phyloP scores from a whole-genome alignment of 2,888 invertebrate genomes.

The Arge pagana region DNA sequence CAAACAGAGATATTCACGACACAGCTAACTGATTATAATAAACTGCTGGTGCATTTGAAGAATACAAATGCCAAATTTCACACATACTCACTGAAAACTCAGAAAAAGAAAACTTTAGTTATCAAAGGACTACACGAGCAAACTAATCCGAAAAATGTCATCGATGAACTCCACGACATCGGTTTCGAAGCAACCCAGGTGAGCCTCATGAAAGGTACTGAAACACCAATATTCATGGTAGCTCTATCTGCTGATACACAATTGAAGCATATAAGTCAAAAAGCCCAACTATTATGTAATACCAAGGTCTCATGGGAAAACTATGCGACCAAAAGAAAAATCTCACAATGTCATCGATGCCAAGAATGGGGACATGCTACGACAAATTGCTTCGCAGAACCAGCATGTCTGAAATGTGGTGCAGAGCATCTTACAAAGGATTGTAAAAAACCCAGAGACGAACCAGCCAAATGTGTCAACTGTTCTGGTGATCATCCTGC shows the following conservation, averaged over 20 bases:
- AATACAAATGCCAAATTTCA: conserved; percentile 16
- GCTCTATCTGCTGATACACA: conserved; percentile 23
- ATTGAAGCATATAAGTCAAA: conserved; percentile 27
- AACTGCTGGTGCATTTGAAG: background rate
- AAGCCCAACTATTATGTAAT: conserved; percentile 25
- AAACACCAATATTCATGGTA: conserved; percentile 29
- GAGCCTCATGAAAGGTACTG: conserved; percentile 33
- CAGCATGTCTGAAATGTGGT: conserved; percentile 39
- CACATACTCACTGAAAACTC: conserved; percentile 19
- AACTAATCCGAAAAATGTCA: conserved; percentile 1
- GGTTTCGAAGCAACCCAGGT: conserved; percentile 17
- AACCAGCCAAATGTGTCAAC: conserved; percentile 40
- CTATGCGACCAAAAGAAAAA: conserved; percentile 32
- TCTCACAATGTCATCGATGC: conserved; percentile 41
- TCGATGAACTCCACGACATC: conserved; percentile 13
- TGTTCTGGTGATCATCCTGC: conserved; percentile 40
- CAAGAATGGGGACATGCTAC: conserved; percentile 44
- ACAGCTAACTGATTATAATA: conserved; percentile 3
- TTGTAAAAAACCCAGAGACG: conserved; percentile 33
- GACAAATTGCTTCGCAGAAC: conserved; percentile 33
- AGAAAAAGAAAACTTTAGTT: conserved; percentile 21
- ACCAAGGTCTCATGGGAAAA: conserved; percentile 35
- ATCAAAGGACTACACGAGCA: conserved; percentile 21
- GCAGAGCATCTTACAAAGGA: conserved; percentile 36
- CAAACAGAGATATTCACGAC: conserved; percentile 9